Percentiles rank a stretch among this genome's conserved stretches.
Evolutionary conservation across 2,888 invertebrate species (phyloP).

Genomic region (Lomographa bimaculata): DNA sequence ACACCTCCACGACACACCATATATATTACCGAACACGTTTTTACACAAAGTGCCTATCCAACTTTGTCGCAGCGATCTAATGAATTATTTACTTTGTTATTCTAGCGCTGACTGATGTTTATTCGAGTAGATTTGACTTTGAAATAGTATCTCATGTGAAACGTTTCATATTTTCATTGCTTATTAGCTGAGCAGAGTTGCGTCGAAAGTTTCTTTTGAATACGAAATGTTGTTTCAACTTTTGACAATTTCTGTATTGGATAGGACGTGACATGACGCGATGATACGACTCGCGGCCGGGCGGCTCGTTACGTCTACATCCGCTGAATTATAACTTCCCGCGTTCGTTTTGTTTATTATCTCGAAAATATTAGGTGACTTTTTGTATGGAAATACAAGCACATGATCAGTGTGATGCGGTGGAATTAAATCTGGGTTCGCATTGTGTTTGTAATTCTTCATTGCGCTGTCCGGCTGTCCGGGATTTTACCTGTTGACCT

Average conservation of each 20-base stretch:
- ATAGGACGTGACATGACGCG: constrained; percentile 45
- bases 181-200: constrained; percentile 22
- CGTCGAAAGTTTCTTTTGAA: constrained; percentile 25
- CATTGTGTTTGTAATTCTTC: too few relatives aligned
- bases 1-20: constrained; percentile 52
- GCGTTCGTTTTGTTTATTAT: constrained; percentile 67
- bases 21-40: constrained; percentile 58
- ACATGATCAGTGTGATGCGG: too few relatives aligned
- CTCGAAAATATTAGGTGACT: constrained; percentile 63
- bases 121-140: constrained; percentile 37
- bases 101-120: constrained; percentile 41
- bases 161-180: constrained; percentile 23
- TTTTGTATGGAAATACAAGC: too few relatives aligned
- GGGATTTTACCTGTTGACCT: too few relatives aligned
- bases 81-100: constrained; percentile 67
- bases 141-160: constrained; percentile 19
- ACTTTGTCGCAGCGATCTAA: constrained; percentile 54
- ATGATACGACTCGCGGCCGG: constrained; percentile 46
- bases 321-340: constrained; percentile 53
- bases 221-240: constrained; percentile 40
- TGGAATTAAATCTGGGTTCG: too few relatives aligned
- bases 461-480: too few relatives aligned
- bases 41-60: constrained; percentile 48
- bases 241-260: constrained; percentile 52
- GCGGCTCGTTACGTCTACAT: constrained; percentile 40